phyloP scores from a whole-genome alignment of 2,797 vertebrate genomes.

The Sebastes aleutianus region DNA sequence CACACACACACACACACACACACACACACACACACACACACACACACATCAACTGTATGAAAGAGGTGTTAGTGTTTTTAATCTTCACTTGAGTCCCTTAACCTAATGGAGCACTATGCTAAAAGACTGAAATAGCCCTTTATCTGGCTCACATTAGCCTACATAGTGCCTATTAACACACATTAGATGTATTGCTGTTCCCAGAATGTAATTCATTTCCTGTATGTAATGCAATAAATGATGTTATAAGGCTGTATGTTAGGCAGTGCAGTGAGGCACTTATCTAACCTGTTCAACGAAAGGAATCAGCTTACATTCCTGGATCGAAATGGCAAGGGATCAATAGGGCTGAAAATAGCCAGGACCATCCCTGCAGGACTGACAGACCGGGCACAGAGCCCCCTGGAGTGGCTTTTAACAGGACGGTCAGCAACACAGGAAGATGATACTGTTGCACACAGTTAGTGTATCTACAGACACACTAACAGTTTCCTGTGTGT shows the following conservation, averaged over 20 bases:
- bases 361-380: neutral
- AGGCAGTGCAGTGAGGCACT: neutral
- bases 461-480: neutral
- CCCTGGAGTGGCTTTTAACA: neutral
- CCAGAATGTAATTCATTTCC: neutral
- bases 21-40: neutral
- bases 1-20: too few species aligned
- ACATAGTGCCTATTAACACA: neutral
- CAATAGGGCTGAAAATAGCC: neutral
- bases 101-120: neutral
- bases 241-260: neutral
- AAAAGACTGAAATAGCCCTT: neutral
- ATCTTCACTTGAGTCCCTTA: neutral
- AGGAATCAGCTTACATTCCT: neutral
- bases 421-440: neutral
- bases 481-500: too few species aligned
- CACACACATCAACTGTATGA: neutral
- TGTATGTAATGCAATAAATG: neutral
- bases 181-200: neutral
- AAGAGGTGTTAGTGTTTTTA: neutral
- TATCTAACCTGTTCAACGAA: neutral
- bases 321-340: neutral
- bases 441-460: neutral
- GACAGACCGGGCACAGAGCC: neutral
- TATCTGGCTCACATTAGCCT: neutral